Conservation (phyloP, 2,113 vertebrate species). For the Ictalurus furcatus region DNA sequence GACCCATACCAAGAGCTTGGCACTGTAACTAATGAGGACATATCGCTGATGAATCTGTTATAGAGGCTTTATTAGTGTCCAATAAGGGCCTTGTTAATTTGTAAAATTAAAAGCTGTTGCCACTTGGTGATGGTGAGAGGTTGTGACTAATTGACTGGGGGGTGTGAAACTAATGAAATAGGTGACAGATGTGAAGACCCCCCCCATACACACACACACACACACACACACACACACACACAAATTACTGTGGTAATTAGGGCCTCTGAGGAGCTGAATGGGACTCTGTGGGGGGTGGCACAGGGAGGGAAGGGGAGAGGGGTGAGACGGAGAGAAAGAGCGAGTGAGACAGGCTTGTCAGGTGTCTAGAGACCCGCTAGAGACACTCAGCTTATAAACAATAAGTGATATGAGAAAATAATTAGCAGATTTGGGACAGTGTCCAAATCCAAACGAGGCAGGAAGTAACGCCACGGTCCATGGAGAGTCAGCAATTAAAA, state of each 20-base stretch:
- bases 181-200: constrained; percentile 73
- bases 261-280: constrained; percentile 76
- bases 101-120: constrained; percentile 33
- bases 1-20: neutral
- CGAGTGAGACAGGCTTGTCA: constrained; percentile 62
- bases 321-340: constrained; percentile 44
- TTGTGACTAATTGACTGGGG: constrained; percentile 57
- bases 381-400: constrained; percentile 73
- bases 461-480: constrained; percentile 37
- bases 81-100: constrained; percentile 6
- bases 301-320: constrained; percentile 59
- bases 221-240: constrained; percentile 49
- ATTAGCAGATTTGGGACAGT: constrained; percentile 76
- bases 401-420: constrained; percentile 79
- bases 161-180: constrained; percentile 72
- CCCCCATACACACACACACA: constrained; percentile 35
- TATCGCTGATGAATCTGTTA: neutral
- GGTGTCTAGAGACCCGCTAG: constrained; percentile 72
- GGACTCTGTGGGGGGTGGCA: constrained; percentile 64
- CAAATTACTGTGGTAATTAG: constrained; percentile 80
- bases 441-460: constrained; percentile 62
- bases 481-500: constrained; percentile 44
- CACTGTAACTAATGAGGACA: neutral
- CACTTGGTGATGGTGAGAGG: constrained; percentile 25
- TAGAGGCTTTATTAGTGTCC: constrained; percentile 28